phyloP scores from a whole-genome alignment of 2,797 vertebrate species.

The Bufotes viridis region DNA sequence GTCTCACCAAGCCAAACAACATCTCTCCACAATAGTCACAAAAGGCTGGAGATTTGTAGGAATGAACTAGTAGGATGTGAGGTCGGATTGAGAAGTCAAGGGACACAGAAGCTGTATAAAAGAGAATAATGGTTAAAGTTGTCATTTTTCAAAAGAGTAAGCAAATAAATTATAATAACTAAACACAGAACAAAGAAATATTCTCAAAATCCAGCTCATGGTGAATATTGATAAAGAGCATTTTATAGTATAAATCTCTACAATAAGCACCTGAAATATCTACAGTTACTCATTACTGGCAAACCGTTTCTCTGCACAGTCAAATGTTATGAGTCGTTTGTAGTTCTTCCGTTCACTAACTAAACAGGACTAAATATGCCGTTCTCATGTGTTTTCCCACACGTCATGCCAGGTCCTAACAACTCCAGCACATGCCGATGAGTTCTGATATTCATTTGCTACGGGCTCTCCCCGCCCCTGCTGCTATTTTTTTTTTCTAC shows the following conservation, averaged over 20 bases:
- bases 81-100: slow-evolving; percentile 90
- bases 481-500: too few species aligned
- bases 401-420: too few species aligned
- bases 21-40: slow-evolving; percentile 95
- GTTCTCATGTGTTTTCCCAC: too few species aligned
- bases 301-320: too few species aligned
- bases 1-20: slow-evolving; percentile 90
- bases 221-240: neutral
- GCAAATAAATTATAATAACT: neutral
- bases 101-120: slow-evolving; percentile 81
- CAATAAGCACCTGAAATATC: neutral
- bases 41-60: slow-evolving; percentile 91
- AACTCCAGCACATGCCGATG: too few species aligned
- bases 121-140: neutral
- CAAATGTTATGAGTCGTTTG: too few species aligned
- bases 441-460: too few species aligned
- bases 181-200: neutral
- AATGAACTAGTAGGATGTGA: slow-evolving; percentile 89
- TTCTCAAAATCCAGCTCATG: neutral
- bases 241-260: neutral
- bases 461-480: too few species aligned
- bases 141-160: neutral
- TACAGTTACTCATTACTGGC: too few species aligned
- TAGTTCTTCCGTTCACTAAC: too few species aligned
- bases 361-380: too few species aligned